A percentile compares a stretch with the other conserved stretches of the same genome.
Evolutionary conservation across 2,113 vertebrate genomes (phyloP).

Genomic region (Pica pica): DNA sequence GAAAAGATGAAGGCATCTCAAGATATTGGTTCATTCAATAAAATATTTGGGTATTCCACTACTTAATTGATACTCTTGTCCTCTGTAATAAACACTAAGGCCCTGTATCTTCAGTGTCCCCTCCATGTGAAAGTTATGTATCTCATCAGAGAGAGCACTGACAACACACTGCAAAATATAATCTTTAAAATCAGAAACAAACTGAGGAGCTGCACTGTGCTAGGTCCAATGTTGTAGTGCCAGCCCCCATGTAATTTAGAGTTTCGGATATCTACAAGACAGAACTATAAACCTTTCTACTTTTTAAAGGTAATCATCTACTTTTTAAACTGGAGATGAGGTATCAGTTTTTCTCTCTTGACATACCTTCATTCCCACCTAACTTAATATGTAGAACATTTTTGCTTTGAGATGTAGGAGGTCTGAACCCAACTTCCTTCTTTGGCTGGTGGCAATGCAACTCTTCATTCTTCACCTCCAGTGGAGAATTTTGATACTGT

Average conservation of each 20-base stretch:
- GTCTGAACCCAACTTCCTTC: neutral
- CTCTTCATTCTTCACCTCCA: neutral
- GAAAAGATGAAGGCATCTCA: neutral
- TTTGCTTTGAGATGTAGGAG: neutral
- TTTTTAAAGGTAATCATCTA: neutral
- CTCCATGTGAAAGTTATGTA: neutral
- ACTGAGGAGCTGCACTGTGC: neutral
- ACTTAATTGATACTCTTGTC: too few species aligned
- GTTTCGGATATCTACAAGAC: neutral
- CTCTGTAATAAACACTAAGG: neutral
- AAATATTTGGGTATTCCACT: neutral
- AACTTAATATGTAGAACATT: neutral
- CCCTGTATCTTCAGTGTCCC: accelerated
- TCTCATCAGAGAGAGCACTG: neutral
- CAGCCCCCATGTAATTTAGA: neutral
- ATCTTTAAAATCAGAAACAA: neutral
- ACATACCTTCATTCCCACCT: neutral
- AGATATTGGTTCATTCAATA: neutral
- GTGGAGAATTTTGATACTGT: neutral
- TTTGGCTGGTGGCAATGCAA: neutral
- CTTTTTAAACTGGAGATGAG: neutral
- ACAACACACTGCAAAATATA: neutral
- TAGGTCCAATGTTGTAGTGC: neutral
- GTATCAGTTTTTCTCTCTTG: neutral
- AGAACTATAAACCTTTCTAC: neutral